phyloP scores from a whole-genome alignment of 2,888 invertebrate species.

The Tetrapedia diversipes region DNA sequence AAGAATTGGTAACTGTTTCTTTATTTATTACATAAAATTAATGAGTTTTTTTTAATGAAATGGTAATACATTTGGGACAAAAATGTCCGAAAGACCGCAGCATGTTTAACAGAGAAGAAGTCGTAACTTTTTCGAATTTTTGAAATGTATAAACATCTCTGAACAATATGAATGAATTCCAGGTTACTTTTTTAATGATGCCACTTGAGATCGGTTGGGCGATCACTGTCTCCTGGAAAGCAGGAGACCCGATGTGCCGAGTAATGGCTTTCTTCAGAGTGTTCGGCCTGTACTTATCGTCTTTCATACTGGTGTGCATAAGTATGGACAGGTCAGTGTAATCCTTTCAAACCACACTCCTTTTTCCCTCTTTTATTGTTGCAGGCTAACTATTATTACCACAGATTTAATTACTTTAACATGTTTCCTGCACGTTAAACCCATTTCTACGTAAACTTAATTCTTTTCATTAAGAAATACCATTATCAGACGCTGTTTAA shows the following conservation, averaged over 20 bases:
- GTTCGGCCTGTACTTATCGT: constrained; percentile 93
- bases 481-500: no score
- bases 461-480: no score
- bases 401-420: background rate
- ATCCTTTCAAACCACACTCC: background rate
- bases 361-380: background rate
- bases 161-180: constrained; percentile 9
- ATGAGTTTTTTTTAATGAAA: no score
- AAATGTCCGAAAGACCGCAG: no score
- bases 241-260: constrained; percentile 92
- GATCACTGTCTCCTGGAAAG: constrained; percentile 93
- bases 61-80: no score
- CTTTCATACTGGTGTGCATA: constrained; percentile 94
- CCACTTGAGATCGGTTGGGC: constrained; percentile 96
- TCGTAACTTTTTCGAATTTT: no score
- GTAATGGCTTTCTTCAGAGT: constrained; percentile 94
- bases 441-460: no score
- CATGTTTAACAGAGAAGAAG: no score
- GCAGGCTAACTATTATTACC: background rate
- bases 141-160: no score
- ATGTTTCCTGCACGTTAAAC: background rate
- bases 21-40: no score
- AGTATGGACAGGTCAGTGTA: constrained; percentile 91
- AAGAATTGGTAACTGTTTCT: no score
- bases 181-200: constrained; percentile 95